Base-by-base conservation (phyloP, 1,140 invertebrate species). In the Ceratina japonica region DNA sequence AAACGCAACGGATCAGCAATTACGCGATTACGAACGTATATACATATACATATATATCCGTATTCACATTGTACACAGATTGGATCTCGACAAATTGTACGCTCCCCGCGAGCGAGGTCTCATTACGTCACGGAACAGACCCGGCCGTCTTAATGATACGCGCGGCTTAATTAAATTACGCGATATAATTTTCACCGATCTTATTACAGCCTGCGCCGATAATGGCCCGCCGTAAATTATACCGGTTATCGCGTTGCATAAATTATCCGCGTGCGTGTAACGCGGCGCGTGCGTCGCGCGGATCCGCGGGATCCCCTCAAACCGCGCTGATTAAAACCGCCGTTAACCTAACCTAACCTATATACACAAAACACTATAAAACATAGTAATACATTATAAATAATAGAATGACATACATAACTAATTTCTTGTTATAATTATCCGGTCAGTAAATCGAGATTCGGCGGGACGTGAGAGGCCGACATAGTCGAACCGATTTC, bases 81-180 rank as follows among this genome's bases (percentile, higher is more conserved):
- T 49, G 7, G 37, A 69, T 31, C 74, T 18, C 18, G 37, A 61
- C 54, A 76, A 76, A 69, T 76, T 76, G 58, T 69, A 61, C 74
- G 27, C 27, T 15, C 22, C 27, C 15, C 4, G 27, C 27, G 27
- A 18, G 37, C 49, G 18, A 24, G 74, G 56, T 59, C n/a, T 37
- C 44, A 76, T 76, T 76, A 76, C 24, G 20, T 51, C 54, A 51
- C 27, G 27, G 49, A 10, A 12, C n/a, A 12, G 15, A 51, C 37
- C 37, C 31, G 61, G 20, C 52, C 64, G 58, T 59, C 8, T 49
- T 51, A 61, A 69, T 44, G 24, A 61, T 69, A 51, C 54, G 15
- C 56, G 27, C 18, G 37, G 13, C n/a, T 69, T 76, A 76, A 76
- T 76, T 76, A 69, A 76, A 76, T 76, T 69, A 76, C 54, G 18